Base-by-base conservation (phyloP, 2,113 vertebrate species). In the Paramisgurnus dabryanus region DNA sequence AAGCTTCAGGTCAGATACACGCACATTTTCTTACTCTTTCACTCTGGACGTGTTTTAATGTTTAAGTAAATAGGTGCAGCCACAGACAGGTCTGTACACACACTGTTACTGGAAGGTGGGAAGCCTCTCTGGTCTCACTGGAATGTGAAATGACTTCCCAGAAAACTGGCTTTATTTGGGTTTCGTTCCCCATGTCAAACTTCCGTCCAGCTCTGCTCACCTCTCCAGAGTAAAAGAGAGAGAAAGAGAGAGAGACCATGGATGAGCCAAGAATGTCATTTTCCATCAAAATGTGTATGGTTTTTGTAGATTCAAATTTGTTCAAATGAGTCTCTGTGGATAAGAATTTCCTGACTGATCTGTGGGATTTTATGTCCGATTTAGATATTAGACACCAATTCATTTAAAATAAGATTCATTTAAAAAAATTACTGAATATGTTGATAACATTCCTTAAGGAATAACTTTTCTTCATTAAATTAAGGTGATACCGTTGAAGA, bases 81-180 rank as follows among this genome's bases (percentile, higher is more conserved):
- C 60, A 61, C 22, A 75, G 82, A 53, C 66, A 70, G 53, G 68
- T 83, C 49, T 67, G 74, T 49, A 53, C 74, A 80, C 81, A 85
- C 78, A 78, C 63, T 58, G 60, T 75, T 74, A 78, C 82, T 80
- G 76, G 72, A 83, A 82, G 57, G 65, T 71, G 76, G 80, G 60
- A 60, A 78, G 73, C 39, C 80, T 83, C 78, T 69, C 84, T 82
- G 65, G 68, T 1, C 77, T 85, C 83, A 86, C 79, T 89, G 84
- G 85, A 87, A 85, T 85, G 86, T 83, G 87, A 80, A 88, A 89
- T 87, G 78, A 87, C 87, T 92, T 90, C 87, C 77, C 83, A n/a
- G 82, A 89, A 84, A 83, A 85, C 82, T 86, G 86, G 83, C 90
- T 91, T 88, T 88, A 79, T 91, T 89, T 85, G 86, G 80, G 85